Evolutionary conservation across 2,113 vertebrate species (phyloP), one percentile per base, ranked within the genome.

Genomic region (Hemicordylus capensis): DNA sequence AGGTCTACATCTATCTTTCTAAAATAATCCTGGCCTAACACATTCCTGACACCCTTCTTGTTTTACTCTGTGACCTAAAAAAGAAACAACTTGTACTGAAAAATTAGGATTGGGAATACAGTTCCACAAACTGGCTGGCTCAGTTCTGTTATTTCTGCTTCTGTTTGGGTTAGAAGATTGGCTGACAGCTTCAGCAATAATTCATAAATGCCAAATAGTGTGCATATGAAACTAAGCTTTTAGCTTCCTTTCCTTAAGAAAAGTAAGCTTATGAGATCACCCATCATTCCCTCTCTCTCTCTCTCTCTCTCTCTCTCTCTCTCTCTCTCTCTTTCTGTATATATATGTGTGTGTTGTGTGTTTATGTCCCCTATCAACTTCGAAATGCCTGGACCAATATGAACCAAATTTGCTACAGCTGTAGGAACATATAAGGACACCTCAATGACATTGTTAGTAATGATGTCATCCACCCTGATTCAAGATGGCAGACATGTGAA

Each of bases 91-190:
- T 88, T 11, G 48, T 48, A 17, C 79, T 93, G 88, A 88, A 93
- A 92, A 92, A 92, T 89, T 88, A 70, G 82, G 64, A 76, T 44
- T 94, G 85, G 88, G 93, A 93, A 87, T 90, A 89, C 17, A 19
- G 67, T 59, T n/a, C 51, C 77, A 90, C 85, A 86, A 93, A 89
- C n/a, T n/a, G 94, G 93, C 82, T 88, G 87, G 51, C 90, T 91
- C 90, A 94, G 90, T 89, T 90, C 85, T 90, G 84, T 93, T 87
- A 93, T 93, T 94, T 90, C 90, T 94, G 86, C 91, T 93, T 93
- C 92, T 94, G 90, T 89, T 91, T 92, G 88, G 88, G 89, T 89
- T 91, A 90, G 87, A 87, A 93, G 82, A 84, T 88, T 76, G 90
- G 92, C 87, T 91, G 15, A 75, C 24, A 44, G 34, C 54, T 83